Base-by-base conservation (phyloP, 2,113 vertebrate species). In the Fregata magnificens region DNA sequence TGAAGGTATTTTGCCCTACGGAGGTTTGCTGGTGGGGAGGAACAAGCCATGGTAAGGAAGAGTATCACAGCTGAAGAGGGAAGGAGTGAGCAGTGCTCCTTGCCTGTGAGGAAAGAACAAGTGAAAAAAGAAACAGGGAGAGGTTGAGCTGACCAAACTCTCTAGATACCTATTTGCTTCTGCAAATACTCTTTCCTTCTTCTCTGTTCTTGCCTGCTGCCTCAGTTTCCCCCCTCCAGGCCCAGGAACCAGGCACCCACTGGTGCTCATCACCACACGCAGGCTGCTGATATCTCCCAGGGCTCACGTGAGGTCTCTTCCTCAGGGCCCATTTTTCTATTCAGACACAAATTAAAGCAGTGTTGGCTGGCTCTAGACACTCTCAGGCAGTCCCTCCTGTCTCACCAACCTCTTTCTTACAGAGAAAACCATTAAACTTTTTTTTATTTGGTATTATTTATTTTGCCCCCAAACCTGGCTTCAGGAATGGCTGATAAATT, bases 231-330 rank as follows among this genome's bases (percentile, higher is more conserved):
- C 9, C 4, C 3, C 17, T 59, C 62, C 47, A 34, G 36, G 36
- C 22, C 52, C 36, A 80, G n/a, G 52, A 82, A 16, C 20, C 47
- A 77, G 59, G 19, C 34, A 69, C 17, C 26, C 36, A 40, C 13
- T 0, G 0, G 13, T 22, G 19, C 45, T 59, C 13, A 0, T 47
- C 61, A 61, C 36, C 1, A 0, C 24, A 44, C 1, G 1, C 18
- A 88, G 61, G 62, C 28, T 61, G n/a, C 49, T 70, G 78, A 17
- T 49, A 11, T 36, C 65, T 65, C 13, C 66, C 50, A 66, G 31
- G 49, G 15, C 65, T 84, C 26, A 47, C 3, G 1, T 17, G 10
- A 87, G 18, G 22, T 67, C 31, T 42, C 26, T 50, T 82, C 31
- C 58, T 77, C 32, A 70, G 34, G 63, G 16, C 18, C 11, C 8